A percentile compares a stretch with the other conserved stretches of the same genome.
Evolutionary conservation across 2,888 invertebrate genomes (phyloP).

Genomic region (Idaea dimidiata): DNA sequence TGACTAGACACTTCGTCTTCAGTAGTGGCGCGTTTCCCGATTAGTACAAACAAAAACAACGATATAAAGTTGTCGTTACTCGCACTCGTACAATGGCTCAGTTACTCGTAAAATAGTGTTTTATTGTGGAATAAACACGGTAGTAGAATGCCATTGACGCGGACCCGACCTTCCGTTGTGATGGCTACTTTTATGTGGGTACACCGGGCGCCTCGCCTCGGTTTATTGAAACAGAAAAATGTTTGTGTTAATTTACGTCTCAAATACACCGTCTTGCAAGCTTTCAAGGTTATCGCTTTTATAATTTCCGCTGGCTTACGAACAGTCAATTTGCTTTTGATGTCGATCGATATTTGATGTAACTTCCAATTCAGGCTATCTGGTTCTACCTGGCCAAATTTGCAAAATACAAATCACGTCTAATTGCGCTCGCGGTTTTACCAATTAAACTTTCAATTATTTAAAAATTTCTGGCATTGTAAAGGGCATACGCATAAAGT

Average conservation of each 20-base stretch:
- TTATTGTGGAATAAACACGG: constrained; percentile 59
- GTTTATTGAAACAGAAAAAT: constrained; percentile 4
- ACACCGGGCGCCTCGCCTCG: constrained; percentile 13
- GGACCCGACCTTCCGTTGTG: constrained; percentile 38
- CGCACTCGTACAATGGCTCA: constrained; percentile 25
- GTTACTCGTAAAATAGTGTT: constrained; percentile 53
- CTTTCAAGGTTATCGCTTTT: neutral
- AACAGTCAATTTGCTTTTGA: neutral
- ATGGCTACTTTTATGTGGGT: constrained; percentile 45
- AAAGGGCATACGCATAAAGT: no score
- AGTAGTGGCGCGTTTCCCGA: neutral
- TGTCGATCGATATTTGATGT: neutral
- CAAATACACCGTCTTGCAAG: constrained; percentile 4
- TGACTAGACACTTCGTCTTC: neutral
- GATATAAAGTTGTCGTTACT: constrained; percentile 10
- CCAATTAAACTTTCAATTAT: no score
- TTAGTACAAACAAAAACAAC: constrained; percentile 9
- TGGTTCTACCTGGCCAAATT: no score
- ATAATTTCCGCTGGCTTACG: neutral
- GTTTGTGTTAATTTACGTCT: constrained; percentile 8
- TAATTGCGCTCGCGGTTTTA: no score
- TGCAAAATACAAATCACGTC: no score
- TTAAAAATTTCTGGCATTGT: no score
- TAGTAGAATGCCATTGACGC: constrained; percentile 54
- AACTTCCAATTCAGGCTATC: no score